Conservation (phyloP, 2,888 invertebrate genomes). For the Trileptium ribeirensis region DNA sequence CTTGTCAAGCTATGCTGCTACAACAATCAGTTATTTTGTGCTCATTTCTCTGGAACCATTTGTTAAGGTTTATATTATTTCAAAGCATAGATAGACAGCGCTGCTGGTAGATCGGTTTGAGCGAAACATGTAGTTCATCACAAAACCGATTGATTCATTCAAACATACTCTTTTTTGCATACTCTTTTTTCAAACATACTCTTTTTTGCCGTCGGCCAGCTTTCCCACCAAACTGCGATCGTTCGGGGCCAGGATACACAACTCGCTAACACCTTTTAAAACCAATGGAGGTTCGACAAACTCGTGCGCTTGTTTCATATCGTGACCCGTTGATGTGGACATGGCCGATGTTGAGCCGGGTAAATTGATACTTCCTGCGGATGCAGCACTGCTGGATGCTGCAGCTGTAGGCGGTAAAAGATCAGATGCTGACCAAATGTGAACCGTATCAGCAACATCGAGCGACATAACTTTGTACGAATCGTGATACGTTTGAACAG, state of each 20-base stretch:
- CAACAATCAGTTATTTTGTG: too few relatives aligned
- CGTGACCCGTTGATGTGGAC: neutral
- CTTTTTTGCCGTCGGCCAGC: neutral
- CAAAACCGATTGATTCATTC: too few relatives aligned
- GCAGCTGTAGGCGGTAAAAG: neutral
- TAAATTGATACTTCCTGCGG: neutral
- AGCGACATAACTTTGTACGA: neutral
- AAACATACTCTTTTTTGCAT: too few relatives aligned
- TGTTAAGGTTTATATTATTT: too few relatives aligned
- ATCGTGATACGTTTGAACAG: neutral
- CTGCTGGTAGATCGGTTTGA: too few relatives aligned
- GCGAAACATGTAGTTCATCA: too few relatives aligned
- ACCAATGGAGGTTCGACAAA: conserved; percentile 16
- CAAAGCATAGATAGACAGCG: too few relatives aligned
- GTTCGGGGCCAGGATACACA: conserved; percentile 34
- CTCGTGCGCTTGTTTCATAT: too few relatives aligned
- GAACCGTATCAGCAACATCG: neutral
- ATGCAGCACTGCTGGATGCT: neutral
- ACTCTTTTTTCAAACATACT: conserved; percentile 3
- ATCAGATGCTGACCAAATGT: conserved; percentile 13
- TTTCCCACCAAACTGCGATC: conserved; percentile 37
- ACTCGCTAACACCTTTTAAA: conserved; percentile 33
- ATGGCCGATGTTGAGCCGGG: neutral
- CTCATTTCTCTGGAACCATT: too few relatives aligned
- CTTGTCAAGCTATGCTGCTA: too few relatives aligned